These are phyloP conservation scores for Lepidotrigona ventralis DNA, from an alignment of 1,140 invertebrate species.

Conservation along the genomic window DNA sequence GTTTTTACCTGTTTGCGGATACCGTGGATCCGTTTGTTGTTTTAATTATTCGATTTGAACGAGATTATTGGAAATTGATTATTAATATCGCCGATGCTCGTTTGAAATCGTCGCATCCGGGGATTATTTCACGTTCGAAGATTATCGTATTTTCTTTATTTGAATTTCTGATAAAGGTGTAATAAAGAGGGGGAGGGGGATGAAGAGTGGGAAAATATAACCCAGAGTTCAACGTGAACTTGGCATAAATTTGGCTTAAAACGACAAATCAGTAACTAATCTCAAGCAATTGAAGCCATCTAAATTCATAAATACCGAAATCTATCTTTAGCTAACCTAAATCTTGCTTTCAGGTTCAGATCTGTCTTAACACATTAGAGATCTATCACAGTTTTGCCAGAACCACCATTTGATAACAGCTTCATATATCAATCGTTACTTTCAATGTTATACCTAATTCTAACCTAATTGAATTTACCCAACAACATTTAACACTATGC, in stretches of 20 bases:
- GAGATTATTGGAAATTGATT: conserved; percentile 2
- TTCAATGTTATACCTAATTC: not conserved
- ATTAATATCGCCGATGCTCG: not conserved
- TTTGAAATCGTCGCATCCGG: not conserved
- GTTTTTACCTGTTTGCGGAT: not conserved
- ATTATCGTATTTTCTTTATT: no score
- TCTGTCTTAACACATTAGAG: no score
- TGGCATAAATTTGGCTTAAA: not conserved
- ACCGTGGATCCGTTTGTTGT: not conserved
- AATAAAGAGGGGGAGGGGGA: not conserved
- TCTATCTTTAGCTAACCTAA: not conserved
- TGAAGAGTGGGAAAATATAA: not conserved
- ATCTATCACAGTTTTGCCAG: no score
- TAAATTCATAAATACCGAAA: not conserved
- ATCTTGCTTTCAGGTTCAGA: no score
- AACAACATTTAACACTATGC: no score
- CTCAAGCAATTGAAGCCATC: not conserved
- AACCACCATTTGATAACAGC: no score
- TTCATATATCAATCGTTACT: no score
- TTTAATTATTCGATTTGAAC: not conserved
- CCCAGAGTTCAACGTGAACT: not conserved
- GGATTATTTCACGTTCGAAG: not conserved
- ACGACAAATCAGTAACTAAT: not conserved
- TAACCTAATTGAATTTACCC: not conserved
- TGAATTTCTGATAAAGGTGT: no score